A percentile compares a stretch with the other conserved stretches of the same genome.
Conservation (phyloP, 2,113 vertebrate genomes). For the Campylomormyrus numenius region DNA sequence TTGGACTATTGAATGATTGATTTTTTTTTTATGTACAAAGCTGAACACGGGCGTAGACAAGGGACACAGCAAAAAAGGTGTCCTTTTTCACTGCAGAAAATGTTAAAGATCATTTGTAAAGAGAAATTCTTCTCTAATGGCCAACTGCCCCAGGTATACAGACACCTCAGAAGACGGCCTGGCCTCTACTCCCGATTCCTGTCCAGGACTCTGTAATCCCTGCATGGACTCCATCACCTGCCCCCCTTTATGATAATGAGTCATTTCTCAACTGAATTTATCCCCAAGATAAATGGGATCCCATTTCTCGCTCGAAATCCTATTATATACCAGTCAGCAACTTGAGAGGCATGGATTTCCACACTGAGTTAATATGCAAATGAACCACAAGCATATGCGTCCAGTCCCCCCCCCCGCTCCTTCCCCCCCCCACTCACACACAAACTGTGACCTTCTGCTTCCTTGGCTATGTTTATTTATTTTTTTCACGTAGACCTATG, state of each 20-base stretch:
- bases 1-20: conserved; percentile 1
- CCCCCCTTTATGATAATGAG: conserved; percentile 1
- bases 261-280: conserved; percentile 5
- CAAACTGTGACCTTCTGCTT: not conserved
- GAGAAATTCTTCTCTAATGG: not conserved
- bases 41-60: not conserved
- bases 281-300: conserved; percentile 4
- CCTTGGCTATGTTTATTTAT: not conserved
- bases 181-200: not conserved
- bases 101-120: not conserved
- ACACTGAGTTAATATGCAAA: conserved; percentile 14
- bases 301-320: not conserved
- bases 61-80: not conserved
- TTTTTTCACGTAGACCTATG: not conserved
- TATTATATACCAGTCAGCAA: conserved; percentile 6
- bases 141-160: not conserved
- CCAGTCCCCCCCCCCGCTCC: not conserved
- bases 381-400: not conserved
- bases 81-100: not conserved
- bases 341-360: conserved; percentile 10
- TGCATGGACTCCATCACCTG: not conserved
- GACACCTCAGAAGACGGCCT: not conserved
- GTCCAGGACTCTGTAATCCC: not conserved
- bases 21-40: conserved; percentile 9
- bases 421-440: not conserved